phyloP scores from a whole-genome alignment of 2,113 vertebrate species.

The Australoheros scitulus region DNA sequence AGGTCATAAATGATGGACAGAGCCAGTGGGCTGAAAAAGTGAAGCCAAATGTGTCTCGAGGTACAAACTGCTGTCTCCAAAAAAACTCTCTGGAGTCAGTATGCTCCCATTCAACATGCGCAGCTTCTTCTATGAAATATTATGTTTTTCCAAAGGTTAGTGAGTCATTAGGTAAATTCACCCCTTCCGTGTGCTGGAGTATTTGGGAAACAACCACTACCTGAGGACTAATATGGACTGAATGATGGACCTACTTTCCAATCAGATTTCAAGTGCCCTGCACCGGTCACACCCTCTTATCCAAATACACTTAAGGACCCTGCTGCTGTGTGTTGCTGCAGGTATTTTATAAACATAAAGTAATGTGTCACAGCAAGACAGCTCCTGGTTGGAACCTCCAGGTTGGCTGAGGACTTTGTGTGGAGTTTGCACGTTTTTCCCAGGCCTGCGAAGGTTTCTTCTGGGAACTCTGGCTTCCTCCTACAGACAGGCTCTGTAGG shows the following conservation, averaged over 20 bases:
- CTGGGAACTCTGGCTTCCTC: background rate
- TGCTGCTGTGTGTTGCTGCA: background rate
- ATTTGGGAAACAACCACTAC: background rate
- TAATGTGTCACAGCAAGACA: background rate
- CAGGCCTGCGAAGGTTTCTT: background rate
- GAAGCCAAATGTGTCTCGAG: background rate
- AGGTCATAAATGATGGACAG: background rate
- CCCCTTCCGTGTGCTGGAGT: no score
- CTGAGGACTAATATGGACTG: no score
- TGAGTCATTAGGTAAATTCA: no score
- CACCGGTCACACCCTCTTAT: no score
- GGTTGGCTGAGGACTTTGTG: background rate
- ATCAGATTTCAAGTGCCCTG: no score
- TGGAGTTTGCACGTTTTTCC: background rate
- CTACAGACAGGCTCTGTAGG: no score
- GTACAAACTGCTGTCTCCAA: background rate
- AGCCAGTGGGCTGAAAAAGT: background rate
- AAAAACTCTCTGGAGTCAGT: background rate
- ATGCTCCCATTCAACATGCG: background rate
- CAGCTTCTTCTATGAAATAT: no score
- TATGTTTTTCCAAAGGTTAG: no score
- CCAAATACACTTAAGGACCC: no score
- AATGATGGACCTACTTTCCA: no score
- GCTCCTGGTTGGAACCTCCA: rapidly evolving
- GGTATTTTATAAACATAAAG: background rate